A percentile compares a stretch with the other conserved stretches of the same genome.
These are phyloP conservation scores for Delia radicum DNA, from an alignment of 1,140 invertebrate species.

Conservation along the genomic window DNA sequence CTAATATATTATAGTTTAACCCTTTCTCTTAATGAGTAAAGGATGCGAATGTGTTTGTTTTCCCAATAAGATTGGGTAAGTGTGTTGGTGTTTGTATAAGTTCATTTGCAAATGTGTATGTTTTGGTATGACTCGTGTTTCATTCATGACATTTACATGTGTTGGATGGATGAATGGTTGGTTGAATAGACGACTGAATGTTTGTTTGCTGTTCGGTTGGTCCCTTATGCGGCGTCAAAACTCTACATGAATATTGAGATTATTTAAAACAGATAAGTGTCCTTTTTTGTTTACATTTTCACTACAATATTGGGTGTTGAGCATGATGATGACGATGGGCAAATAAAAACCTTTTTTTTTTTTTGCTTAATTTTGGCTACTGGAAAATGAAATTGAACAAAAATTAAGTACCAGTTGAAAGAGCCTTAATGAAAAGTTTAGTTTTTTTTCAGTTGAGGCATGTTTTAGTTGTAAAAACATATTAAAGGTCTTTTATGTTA, in stretches of 20 bases:
- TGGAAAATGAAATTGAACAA: neutral
- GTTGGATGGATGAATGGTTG: neutral
- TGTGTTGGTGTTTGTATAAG: neutral
- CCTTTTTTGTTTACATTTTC: neutral
- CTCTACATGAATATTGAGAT: neutral
- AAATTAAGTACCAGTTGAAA: neutral
- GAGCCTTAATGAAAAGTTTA: neutral
- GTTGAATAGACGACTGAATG: neutral
- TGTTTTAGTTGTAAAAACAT: neutral
- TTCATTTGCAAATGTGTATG: neutral
- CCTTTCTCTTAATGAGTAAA: no score
- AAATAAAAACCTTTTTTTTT: neutral
- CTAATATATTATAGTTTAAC: no score
- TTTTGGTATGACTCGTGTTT: neutral
- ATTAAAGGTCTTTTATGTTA: neutral
- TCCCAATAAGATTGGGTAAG: neutral
- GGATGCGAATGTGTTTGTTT: no score
- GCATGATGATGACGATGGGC: neutral
- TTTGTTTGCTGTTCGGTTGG: neutral
- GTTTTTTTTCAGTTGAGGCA: neutral
- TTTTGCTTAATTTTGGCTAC: neutral
- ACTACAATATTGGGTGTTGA: neutral
- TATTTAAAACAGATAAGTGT: neutral
- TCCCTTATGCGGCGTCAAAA: neutral
- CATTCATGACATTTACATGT: constrained; percentile 1